Base-by-base conservation (phyloP, 2,113 vertebrate genomes). In the Epinephelus fuscoguttatus region DNA sequence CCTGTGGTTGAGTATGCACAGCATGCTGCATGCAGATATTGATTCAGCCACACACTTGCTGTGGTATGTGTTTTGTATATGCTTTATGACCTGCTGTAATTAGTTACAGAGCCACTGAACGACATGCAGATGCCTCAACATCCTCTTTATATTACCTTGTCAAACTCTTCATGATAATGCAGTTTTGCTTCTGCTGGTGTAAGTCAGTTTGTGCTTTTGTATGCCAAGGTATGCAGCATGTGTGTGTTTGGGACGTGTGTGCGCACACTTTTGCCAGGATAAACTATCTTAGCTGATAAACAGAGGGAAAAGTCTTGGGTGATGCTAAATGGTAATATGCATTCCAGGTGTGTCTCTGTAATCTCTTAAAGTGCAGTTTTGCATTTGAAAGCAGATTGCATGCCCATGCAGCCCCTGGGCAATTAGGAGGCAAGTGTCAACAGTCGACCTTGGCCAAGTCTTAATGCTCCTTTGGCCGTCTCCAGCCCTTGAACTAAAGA, bases 361-460 rank as follows among this genome's bases (percentile, higher is more conserved):
- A 93, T 92, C 88, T 92, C 78, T 89, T 91, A 89, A 91, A 95
- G 85, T 92, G 87, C 87, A 86, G 72, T 89, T 94, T 88, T 92
- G 84, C 82, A 92, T 91, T 91, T 94, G 84, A 88, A 91, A 89
- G 86, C 90, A 81, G 88, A 90, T 81, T 90, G 87, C 72, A 79
- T 61, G 80, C 73, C 80, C 69, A 76, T 78, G 69, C 76, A 85
- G 81, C 92, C 80, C 79, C 60, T 21, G 23, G 84, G 91, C 81
- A 92, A 90, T 92, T 94, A 89, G 64, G 45, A 87, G 81, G 86
- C 75, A 85, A 88, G 86, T 90, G 88, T 92, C 93, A 91, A 91
- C 86, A 83, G 81, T 53, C 79, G 50, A 91, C 89, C 91, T 93
- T 89, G 87, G 91, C 89, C 88, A 92, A 93, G 76, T 87, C 81